A percentile compares a stretch with the other conserved stretches of the same genome.
Evolutionary conservation across 2,113 vertebrate species (phyloP).

Genomic region (Himantopus leucocephalus): DNA sequence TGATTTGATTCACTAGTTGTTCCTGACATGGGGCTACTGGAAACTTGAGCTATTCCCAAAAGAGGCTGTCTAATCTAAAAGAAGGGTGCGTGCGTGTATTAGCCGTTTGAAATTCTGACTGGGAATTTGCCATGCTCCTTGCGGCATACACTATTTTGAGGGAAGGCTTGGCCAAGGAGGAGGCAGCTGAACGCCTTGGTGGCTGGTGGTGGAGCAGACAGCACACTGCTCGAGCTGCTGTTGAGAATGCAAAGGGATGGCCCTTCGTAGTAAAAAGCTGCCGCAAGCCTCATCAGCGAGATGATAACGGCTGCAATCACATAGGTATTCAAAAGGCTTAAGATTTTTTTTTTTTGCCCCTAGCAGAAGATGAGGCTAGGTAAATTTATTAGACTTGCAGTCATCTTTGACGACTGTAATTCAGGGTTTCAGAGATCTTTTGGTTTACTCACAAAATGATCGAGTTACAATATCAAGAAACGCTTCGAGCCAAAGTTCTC

Average conservation of each 20-base stretch:
- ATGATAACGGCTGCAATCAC: not conserved
- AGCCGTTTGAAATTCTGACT: fast-evolving
- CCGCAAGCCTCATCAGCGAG: fast-evolving
- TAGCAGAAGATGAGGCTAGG: not conserved
- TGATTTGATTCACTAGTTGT: not conserved
- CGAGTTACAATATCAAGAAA: not conserved
- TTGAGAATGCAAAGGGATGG: not conserved
- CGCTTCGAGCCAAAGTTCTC: not conserved
- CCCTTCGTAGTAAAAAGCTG: not conserved
- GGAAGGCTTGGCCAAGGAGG: not conserved
- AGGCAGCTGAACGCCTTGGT: fast-evolving
- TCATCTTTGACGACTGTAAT: not conserved
- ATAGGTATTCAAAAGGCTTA: not conserved
- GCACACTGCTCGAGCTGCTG: fast-evolving
- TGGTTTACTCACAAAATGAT: not conserved
- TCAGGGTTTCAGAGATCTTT: not conserved
- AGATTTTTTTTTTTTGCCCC: fast-evolving
- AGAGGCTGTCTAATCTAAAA: not conserved
- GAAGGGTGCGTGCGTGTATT: fast-evolving
- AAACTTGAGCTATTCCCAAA: not conserved
- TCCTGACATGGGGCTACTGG: not conserved
- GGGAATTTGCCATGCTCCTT: fast-evolving
- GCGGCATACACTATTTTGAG: fast-evolving
- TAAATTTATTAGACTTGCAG: not conserved
- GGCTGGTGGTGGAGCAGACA: too few relatives aligned